phyloP scores from a whole-genome alignment of 2,113 vertebrate species.

The Galemys pyrenaicus region DNA sequence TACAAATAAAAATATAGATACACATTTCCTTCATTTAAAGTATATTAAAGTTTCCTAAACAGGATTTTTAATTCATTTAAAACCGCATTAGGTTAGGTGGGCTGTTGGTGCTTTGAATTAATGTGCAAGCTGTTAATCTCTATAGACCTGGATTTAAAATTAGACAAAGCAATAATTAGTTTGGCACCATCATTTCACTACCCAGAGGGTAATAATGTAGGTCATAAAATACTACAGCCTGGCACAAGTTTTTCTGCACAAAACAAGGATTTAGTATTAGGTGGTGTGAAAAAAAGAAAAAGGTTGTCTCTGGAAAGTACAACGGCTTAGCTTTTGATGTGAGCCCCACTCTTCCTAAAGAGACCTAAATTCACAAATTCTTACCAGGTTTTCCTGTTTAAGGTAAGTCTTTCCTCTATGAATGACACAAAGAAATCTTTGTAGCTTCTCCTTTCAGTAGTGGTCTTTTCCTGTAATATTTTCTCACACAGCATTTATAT shows the following conservation, averaged over 20 bases:
- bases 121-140: slow-evolving; percentile 90
- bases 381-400: slow-evolving; percentile 60
- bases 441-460: background rate
- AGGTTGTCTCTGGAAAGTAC: slow-evolving; percentile 67
- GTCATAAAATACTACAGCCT: slow-evolving; percentile 88
- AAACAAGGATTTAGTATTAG: slow-evolving; percentile 83
- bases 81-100: slow-evolving; percentile 84
- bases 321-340: slow-evolving; percentile 69
- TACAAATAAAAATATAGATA: slow-evolving; percentile 47
- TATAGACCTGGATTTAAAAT: slow-evolving; percentile 90
- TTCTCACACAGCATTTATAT: background rate
- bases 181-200: slow-evolving; percentile 88
- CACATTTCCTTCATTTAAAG: slow-evolving; percentile 77
- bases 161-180: slow-evolving; percentile 92
- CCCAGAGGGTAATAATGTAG: slow-evolving; percentile 90
- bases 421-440: slow-evolving; percentile 64
- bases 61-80: slow-evolving; percentile 84
- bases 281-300: slow-evolving; percentile 69
- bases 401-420: slow-evolving; percentile 53
- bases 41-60: slow-evolving; percentile 83
- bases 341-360: slow-evolving; percentile 46
- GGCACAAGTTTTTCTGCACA: slow-evolving; percentile 81
- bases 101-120: slow-evolving; percentile 88
- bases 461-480: slow-evolving; percentile 37
- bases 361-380: slow-evolving; percentile 65